These are phyloP conservation scores for Pristionchus maxplancki DNA, from an alignment of 2,888 invertebrate genomes.

Conservation along the genomic window DNA sequence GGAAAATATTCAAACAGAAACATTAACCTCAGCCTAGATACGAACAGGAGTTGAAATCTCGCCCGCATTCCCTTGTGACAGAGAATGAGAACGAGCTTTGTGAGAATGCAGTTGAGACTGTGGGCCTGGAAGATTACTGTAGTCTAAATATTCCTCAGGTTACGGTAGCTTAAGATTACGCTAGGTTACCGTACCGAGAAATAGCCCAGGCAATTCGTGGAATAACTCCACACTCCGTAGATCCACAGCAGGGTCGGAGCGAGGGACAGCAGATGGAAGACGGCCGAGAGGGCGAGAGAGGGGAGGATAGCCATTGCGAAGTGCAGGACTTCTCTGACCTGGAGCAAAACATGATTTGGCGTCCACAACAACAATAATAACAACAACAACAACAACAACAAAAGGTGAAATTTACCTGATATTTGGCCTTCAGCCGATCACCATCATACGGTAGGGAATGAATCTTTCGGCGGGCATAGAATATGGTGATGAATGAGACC, in stretches of 20 bases:
- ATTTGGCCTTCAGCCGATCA: background rate
- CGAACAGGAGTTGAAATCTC: background rate
- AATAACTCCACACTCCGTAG: background rate
- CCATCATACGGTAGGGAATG: background rate
- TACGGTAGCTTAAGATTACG: background rate
- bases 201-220: background rate
- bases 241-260: background rate
- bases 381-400: no score
- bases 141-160: background rate
- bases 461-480: background rate
- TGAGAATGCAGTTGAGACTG: background rate
- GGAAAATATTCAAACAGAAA: background rate
- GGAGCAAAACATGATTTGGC: background rate
- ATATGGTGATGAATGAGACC: background rate
- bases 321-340: background rate
- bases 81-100: background rate
- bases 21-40: background rate
- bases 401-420: no score
- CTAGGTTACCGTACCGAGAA: background rate
- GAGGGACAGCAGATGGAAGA: background rate
- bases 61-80: background rate
- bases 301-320: background rate
- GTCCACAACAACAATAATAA: background rate
- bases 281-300: background rate
- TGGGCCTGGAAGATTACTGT: background rate